Conservation (phyloP, 2,888 invertebrate genomes). For the Parnassius mnemosyne region DNA sequence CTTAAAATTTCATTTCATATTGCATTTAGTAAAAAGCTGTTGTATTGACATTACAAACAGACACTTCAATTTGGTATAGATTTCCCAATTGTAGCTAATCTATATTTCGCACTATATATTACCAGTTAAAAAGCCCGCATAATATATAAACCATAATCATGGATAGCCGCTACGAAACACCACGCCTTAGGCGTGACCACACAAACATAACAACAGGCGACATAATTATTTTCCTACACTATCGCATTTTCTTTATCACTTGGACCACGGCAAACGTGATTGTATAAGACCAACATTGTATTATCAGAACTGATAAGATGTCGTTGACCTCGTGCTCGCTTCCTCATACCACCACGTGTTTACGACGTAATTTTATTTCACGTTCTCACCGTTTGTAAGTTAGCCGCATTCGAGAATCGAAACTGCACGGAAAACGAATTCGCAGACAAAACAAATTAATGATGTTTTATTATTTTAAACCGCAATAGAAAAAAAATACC, state of each 20-base stretch:
- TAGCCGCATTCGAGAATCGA: not conserved
- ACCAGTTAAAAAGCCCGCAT: too few species aligned
- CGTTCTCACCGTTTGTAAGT: constrained; percentile 12
- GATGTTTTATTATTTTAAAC: too few species aligned
- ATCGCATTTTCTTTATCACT: constrained; percentile 28
- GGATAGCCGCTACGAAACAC: not conserved
- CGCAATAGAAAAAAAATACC: too few species aligned
- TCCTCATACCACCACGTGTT: constrained; percentile 38
- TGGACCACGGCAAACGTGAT: constrained; percentile 26
- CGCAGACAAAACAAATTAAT: too few species aligned
- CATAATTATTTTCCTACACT: constrained; percentile 21
- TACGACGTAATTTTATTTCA: constrained; percentile 22
- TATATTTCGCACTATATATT: too few species aligned
- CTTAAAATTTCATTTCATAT: too few species aligned
- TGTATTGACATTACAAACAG: too few species aligned
- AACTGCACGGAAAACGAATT: not conserved
- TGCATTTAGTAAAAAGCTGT: too few species aligned
- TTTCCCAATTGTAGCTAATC: too few species aligned
- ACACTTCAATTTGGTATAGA: too few species aligned
- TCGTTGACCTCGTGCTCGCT: constrained; percentile 54
- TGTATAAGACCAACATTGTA: constrained; percentile 47
- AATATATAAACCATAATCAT: too few species aligned
- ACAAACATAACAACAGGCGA: constrained; percentile 20
- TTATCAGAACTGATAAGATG: constrained; percentile 61
- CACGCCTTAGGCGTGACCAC: not conserved